Base-by-base conservation (phyloP, 1,140 invertebrate genomes). In the Pectinophora gossypiella region DNA sequence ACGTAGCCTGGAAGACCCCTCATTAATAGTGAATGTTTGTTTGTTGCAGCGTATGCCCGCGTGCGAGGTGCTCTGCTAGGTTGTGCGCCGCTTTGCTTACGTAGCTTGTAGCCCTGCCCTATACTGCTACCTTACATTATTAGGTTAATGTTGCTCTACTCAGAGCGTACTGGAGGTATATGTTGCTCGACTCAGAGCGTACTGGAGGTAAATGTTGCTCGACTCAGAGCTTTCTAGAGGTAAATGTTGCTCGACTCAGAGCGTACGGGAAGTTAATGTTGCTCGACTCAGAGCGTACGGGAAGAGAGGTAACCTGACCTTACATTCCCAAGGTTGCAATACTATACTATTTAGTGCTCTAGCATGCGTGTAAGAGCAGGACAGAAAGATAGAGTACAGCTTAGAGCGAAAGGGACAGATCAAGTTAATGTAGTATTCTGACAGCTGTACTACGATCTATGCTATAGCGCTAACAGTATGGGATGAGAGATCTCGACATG, bases 1-100 rank as follows among this genome's bases (percentile, higher is more conserved):
- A 40, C 16, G 36, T 15, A 10, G n/a, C 2, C 1, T 12, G 6
- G 4, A 38, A 38, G 4, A 6, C 4, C n/a, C 4, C 4, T 6
- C n/a, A 9, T n/a, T 9, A n/a, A 38, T 38, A 38, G n/a, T 6
- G 3, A 38, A 38, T 38, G 35, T 38, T 38, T 38, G 4, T 40
- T 40, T 18, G n/a, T 40, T 40, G 7, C 72, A 80, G 76, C 64
- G 63, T 53, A 57, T 66, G 36, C 66, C 66, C 54, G 64, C 68
- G 56, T 59, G 65, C 63, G 76, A 80, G 66, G 61, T 77, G 61
- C 76, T 80, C 55, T 80, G 76, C 63, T 80, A 80, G 76, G 72
- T 72, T 73, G 73, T 72, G 68, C 61, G 35, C 51, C 9, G 22
- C 16, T 57, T 15, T 62, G 71, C 71, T 79, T 79, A 53, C 27